Conservation (phyloP, 2,113 vertebrate species). For the Etia nguti region DNA sequence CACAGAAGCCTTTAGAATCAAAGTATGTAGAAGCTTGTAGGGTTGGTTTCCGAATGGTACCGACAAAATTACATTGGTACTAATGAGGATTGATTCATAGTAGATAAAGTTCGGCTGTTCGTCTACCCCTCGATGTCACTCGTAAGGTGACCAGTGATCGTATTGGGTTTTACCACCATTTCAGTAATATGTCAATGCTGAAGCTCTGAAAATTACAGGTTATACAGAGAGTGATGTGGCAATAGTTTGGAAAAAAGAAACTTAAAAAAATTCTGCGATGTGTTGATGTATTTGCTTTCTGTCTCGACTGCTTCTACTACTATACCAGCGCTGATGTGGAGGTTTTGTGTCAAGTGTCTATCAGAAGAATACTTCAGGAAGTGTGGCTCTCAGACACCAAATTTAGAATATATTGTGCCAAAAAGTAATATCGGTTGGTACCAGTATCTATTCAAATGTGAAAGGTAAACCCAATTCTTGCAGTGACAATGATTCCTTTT, state of each 20-base stretch:
- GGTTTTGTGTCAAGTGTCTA: neutral
- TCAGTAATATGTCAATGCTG: neutral
- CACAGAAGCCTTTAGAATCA: neutral
- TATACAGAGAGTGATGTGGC: neutral
- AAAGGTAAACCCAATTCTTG: neutral
- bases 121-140: neutral
- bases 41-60: neutral
- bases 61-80: neutral
- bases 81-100: neutral
- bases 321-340: neutral
- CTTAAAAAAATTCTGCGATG: rapidly evolving
- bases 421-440: neutral
- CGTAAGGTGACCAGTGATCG: rapidly evolving
- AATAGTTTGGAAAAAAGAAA: neutral
- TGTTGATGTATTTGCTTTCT: neutral
- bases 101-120: neutral
- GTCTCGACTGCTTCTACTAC: neutral
- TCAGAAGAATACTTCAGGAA: neutral
- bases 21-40: neutral
- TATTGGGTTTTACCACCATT: neutral
- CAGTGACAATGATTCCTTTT: neutral
- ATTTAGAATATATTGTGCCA: neutral
- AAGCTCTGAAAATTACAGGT: neutral
- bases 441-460: neutral
- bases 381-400: neutral